Evolutionary conservation across 2,888 invertebrate species (phyloP), one percentile per base, ranked within the genome.

Genomic region (Ophioninae sp.): DNA sequence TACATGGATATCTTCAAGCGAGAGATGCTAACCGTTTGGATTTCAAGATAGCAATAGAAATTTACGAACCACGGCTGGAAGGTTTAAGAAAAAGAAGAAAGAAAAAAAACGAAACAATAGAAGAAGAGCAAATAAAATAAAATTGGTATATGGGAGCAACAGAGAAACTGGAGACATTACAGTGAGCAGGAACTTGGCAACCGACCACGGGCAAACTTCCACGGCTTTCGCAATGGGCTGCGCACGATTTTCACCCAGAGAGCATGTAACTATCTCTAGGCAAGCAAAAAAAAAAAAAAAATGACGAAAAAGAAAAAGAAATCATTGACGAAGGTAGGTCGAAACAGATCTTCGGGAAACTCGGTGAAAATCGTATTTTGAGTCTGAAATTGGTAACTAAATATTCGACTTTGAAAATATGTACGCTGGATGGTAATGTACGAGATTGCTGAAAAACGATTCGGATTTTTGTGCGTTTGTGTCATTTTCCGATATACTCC

Each of bases 201-300:
- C 76, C 76, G 76, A 81, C 81, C 80, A 80, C 72, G 81, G 76
- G 81, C 81, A 81, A 81, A 69, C 69, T 81, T 81, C 81, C 81
- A 81, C 61, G 75, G 44, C 39, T 59, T 39, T 64, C 30, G 50
- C 65, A 37, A 57, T 67, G 70, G 65, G 59, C 76, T 30, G 57
- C 59, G 70, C 50, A 76, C 76, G 50, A 76, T 65, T 76, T 76
- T 72, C 65, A 65, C 59, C 59, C 81, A 65, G 65, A 70, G 76
- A 81, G 67, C 65, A 76, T 81, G 65, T 72, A 76, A 81, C 81
- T 81, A 76, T 76, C 72, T 65, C 70, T 81, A 70, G 75, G 70
- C 81, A 67, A 81, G 37, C 65, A 30, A 17, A 57, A 64, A 64
- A 70, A 17, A 13, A 69, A n/a, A n/a, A n/a, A n/a, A n/a, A n/a